These are phyloP conservation scores for Lissocephala sabroskyi DNA, from an alignment of 2,888 invertebrate species.

Conservation along the genomic window DNA sequence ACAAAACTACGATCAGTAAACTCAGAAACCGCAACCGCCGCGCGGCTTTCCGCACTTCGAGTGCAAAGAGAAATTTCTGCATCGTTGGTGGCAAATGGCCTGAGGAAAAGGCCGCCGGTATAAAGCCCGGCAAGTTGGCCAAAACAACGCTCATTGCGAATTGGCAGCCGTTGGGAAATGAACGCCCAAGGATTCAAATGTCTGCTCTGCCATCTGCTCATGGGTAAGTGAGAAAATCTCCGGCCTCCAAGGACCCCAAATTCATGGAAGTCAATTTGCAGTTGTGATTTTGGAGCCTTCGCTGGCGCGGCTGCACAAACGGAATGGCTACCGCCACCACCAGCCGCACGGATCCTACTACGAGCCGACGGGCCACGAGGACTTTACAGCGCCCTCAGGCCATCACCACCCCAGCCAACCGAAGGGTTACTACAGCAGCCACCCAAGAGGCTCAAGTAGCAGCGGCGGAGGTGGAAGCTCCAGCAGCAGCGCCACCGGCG, in stretches of 20 bases:
- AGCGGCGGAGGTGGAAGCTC: slow-evolving; percentile 2
- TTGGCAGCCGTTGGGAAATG: slow-evolving; percentile 34
- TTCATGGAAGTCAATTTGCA: slow-evolving; percentile 14
- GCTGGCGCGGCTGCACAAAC: slow-evolving; percentile 61
- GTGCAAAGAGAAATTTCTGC: slow-evolving; percentile 44
- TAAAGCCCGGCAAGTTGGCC: slow-evolving; percentile 28
- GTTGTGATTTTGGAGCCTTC: no score
- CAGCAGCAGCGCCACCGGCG: slow-evolving; percentile 5
- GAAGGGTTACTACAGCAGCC: not conserved
- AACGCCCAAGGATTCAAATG: slow-evolving; percentile 29
- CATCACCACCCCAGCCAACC: slow-evolving; percentile 13
- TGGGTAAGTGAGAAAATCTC: slow-evolving; percentile 39
- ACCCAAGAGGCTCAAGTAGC: slow-evolving; percentile 1
- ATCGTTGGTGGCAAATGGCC: slow-evolving; percentile 29
- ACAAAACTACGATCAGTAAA: slow-evolving; percentile 32
- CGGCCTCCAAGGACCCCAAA: no score
- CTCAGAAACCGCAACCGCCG: slow-evolving; percentile 44
- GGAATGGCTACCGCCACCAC: slow-evolving; percentile 60
- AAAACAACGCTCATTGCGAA: slow-evolving; percentile 33
- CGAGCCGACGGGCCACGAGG: slow-evolving; percentile 37
- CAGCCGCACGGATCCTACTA: slow-evolving; percentile 35
- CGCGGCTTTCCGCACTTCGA: slow-evolving; percentile 58
- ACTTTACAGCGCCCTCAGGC: slow-evolving; percentile 19
- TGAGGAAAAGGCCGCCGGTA: slow-evolving; percentile 22
- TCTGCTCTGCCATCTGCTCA: slow-evolving; percentile 27